Evolutionary conservation across 1,140 invertebrate species (phyloP).

Genomic region (Solenopsis invicta): DNA sequence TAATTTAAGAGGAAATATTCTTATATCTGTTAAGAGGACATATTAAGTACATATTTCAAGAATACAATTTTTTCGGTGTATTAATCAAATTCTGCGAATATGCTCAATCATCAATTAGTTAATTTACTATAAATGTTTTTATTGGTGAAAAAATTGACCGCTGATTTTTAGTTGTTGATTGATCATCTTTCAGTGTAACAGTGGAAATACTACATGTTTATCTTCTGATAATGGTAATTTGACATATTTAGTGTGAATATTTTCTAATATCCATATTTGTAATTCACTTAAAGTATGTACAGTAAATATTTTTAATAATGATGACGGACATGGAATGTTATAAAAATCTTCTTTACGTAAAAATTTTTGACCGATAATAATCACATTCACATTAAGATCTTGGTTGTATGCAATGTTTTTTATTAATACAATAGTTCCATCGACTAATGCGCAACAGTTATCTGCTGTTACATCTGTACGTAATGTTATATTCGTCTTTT

Average conservation of each 20-base stretch:
- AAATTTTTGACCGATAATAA: neutral
- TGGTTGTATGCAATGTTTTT: neutral
- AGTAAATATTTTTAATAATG: neutral
- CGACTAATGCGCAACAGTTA: neutral
- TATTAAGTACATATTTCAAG: no score
- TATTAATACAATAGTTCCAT: constrained; percentile 18
- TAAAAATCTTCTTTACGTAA: constrained; percentile 15
- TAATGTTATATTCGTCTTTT: neutral
- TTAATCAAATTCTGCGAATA: no score
- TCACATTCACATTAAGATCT: neutral
- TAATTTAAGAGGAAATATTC: no score
- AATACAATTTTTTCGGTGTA: no score
- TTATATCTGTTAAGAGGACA: no score
- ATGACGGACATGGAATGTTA: neutral
- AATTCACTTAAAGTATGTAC: neutral
- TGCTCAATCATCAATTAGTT: no score
- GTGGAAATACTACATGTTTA: constrained; percentile 17
- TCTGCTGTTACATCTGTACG: constrained; percentile 4
- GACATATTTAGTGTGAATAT: constrained; percentile 19
- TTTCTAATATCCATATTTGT: neutral
- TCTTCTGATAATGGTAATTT: constrained; percentile 16
- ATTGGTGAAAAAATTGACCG: no score
- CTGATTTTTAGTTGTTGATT: no score
- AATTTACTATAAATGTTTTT: no score
- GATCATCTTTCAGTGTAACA: no score